Base-by-base conservation (phyloP, 1,140 invertebrate genomes). In the Heterodera carotae region DNA sequence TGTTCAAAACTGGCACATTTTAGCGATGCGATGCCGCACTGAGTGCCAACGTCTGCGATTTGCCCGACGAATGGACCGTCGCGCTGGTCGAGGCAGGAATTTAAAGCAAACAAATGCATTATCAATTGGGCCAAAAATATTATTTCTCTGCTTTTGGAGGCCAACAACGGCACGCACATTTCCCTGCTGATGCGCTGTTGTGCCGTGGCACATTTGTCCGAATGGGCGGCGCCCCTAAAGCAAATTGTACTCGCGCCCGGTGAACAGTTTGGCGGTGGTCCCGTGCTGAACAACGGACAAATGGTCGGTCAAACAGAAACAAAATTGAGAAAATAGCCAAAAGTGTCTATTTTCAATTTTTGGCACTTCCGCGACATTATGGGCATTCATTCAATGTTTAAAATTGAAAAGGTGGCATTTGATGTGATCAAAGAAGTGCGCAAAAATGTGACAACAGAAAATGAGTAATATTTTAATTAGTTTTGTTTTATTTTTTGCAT, bases 121-220 rank as follows among this genome's bases (percentile, higher is more conserved):
- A n/a, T 34, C 3, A 2, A 66, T n/a, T n/a, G n/a, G n/a, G n/a
- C n/a, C n/a, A n/a, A n/a, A n/a, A n/a, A n/a, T n/a, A n/a, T n/a
- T n/a, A n/a, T n/a, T n/a, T n/a, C n/a, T n/a, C n/a, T n/a, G n/a
- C n/a, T n/a, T n/a, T n/a, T n/a, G n/a, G n/a, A 66, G 62, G 66
- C 53, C 6, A 82, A 84, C 59, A 82, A 82, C 70, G 81, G 81
- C 25, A 82, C 81, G 12, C 81, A 82, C 48, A 85, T 82, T 56
- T 81, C 67, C 53, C 66, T 82, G 34, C 62, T 64, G 33, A 85
- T 85, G 64, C 59, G 39, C 27, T 74, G 72, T 34, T 74, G 72
- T 74, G 25, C 29, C 36, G 64, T 74, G 18, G 56, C 43, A 12
- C 31, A 64, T 74, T 64, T 74, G 2, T 74, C 72, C 12, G 56